phyloP scores from a whole-genome alignment of 1,140 invertebrate species.

The Nymphalis io region DNA sequence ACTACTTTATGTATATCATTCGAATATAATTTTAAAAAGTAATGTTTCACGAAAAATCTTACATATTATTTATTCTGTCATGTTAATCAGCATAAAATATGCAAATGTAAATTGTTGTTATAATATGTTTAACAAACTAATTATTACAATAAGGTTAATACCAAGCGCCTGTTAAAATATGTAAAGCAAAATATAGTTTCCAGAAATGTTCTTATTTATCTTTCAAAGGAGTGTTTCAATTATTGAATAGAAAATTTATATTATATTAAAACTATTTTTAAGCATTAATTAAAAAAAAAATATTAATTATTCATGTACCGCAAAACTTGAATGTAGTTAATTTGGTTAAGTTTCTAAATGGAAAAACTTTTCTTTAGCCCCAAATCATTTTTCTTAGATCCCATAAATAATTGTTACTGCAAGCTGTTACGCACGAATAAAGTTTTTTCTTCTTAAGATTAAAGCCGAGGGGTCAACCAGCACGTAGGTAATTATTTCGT shows the following conservation, averaged over 20 bases:
- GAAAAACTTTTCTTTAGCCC: slow-evolving; percentile 30
- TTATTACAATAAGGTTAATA: neutral
- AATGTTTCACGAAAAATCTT: no score
- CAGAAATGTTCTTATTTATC: neutral
- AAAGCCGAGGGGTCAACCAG: slow-evolving; percentile 33
- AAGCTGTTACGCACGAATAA: slow-evolving; percentile 39
- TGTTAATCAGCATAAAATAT: no score
- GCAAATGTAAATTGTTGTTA: no score
- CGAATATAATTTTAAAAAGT: no score
- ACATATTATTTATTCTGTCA: no score
- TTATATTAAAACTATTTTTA: neutral
- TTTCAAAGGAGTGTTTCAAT: slow-evolving; percentile 7
- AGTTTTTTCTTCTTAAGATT: slow-evolving; percentile 36
- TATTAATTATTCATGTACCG: slow-evolving; percentile 30
- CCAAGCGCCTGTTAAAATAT: slow-evolving; percentile 9
- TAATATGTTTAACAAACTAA: no score
- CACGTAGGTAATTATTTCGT: slow-evolving; percentile 39
- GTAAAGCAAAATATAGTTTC: neutral
- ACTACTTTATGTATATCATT: no score
- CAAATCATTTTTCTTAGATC: slow-evolving; percentile 23
- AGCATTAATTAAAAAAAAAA: neutral
- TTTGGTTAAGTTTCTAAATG: slow-evolving; percentile 31
- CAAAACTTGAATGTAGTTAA: neutral
- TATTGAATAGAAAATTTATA: neutral
- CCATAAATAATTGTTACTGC: slow-evolving; percentile 39